phyloP scores from a whole-genome alignment of 2,888 invertebrate genomes.

The Chorisops tibialis region DNA sequence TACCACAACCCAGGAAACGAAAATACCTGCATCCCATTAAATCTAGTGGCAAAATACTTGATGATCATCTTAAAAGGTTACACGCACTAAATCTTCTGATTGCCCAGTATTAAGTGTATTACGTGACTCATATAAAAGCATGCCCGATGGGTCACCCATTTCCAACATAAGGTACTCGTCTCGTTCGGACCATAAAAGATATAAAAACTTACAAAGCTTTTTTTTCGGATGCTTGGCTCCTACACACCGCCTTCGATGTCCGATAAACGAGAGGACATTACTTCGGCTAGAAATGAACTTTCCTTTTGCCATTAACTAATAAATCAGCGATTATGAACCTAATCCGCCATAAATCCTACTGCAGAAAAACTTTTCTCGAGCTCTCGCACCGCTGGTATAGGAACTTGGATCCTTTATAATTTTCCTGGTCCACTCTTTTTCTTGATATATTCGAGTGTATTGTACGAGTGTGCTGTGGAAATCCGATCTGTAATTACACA shows the following conservation, averaged over 20 bases:
- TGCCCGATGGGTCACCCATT: constrained; percentile 9
- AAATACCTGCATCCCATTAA: constrained; percentile 16
- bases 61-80: constrained; percentile 25
- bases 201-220: constrained; percentile 19
- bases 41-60: constrained; percentile 25
- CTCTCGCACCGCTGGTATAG: background rate
- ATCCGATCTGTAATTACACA: constrained; percentile 28
- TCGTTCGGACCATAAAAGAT: constrained; percentile 12
- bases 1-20: background rate
- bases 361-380: constrained; percentile 28
- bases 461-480: constrained; percentile 26
- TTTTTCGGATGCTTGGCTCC: constrained; percentile 11
- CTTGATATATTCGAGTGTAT: constrained; percentile 31
- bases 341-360: constrained; percentile 31
- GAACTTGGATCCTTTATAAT: constrained; percentile 31
- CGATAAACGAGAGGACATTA: background rate
- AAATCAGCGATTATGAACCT: constrained; percentile 34
- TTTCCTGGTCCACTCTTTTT: constrained; percentile 23
- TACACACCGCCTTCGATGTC: background rate
- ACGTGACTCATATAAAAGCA: constrained; percentile 23
- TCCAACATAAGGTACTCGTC: constrained; percentile 2
- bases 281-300: constrained; percentile 25
- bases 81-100: constrained; percentile 25
- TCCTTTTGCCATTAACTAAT: constrained; percentile 31
- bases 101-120: constrained; percentile 20